A percentile compares a stretch with the other conserved stretches of the same genome.
Evolutionary conservation across 2,113 vertebrate genomes (phyloP).

Genomic region (Megatriorchis doriae): DNA sequence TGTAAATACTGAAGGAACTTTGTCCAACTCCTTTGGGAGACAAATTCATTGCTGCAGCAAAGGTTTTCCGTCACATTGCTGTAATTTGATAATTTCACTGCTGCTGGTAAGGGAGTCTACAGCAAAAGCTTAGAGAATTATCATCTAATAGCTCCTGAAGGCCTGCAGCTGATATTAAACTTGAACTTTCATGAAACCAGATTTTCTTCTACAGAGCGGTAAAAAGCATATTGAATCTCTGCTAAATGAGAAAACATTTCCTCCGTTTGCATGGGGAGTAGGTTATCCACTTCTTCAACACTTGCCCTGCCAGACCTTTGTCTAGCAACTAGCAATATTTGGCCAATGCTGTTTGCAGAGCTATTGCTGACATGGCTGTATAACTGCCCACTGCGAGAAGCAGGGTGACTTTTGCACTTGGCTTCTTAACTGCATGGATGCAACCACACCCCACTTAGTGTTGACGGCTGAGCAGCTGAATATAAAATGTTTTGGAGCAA

Average conservation of each 20-base stretch:
- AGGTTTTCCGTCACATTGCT: constrained; percentile 22
- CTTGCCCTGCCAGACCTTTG: background rate
- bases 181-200: background rate
- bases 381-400: fast-evolving
- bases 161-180: constrained; percentile 38
- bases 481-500: background rate
- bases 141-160: constrained; percentile 42
- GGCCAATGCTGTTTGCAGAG: background rate
- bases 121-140: constrained; percentile 43
- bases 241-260: background rate
- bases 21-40: background rate
- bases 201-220: background rate
- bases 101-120: background rate
- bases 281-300: background rate
- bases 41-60: constrained; percentile 13
- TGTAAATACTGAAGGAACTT: background rate
- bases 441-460: background rate
- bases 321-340: background rate
- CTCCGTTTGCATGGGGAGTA: background rate
- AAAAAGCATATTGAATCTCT: background rate
- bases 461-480: background rate
- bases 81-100: constrained; percentile 46
- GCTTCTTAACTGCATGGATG: background rate
- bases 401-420: background rate
- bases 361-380: background rate